These are phyloP conservation scores for Luffia ferchaultella DNA, from an alignment of 2,888 invertebrate species.

Conservation along the genomic window DNA sequence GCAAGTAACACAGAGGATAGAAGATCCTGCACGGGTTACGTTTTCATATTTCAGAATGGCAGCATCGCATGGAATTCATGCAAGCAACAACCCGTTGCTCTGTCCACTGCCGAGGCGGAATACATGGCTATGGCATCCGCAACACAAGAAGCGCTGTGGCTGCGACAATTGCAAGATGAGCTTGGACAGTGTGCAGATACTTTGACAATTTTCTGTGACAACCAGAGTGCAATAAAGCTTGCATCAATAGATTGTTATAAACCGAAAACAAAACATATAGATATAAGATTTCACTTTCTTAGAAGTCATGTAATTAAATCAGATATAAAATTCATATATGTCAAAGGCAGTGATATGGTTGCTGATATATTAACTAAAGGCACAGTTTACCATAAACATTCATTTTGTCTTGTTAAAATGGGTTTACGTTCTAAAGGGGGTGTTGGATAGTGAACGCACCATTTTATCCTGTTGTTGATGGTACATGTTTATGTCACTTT, in stretches of 20 bases:
- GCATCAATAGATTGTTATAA: neutral
- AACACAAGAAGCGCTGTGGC: neutral
- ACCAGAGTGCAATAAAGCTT: neutral
- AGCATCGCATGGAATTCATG: neutral
- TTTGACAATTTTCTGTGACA: neutral
- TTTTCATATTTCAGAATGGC: constrained; percentile 1
- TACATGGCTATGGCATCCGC: neutral
- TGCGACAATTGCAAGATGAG: neutral
- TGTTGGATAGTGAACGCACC: neutral
- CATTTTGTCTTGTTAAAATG: neutral
- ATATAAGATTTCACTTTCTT: neutral
- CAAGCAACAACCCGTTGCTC: constrained; percentile 3
- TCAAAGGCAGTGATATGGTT: neutral
- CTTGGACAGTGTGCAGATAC: neutral
- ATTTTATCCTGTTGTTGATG: neutral
- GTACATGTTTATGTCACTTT: too few species aligned
- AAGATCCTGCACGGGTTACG: constrained; percentile 4
- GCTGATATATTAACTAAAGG: neutral
- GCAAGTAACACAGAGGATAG: constrained; percentile 1
- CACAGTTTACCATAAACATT: neutral
- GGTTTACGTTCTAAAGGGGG: neutral
- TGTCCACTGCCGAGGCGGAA: constrained; percentile 1
- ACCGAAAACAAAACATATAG: neutral
- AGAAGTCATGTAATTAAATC: neutral
- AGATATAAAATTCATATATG: neutral